These are phyloP conservation scores for Podarcis muralis DNA, from an alignment of 2,113 vertebrate genomes.

Conservation along the genomic window DNA sequence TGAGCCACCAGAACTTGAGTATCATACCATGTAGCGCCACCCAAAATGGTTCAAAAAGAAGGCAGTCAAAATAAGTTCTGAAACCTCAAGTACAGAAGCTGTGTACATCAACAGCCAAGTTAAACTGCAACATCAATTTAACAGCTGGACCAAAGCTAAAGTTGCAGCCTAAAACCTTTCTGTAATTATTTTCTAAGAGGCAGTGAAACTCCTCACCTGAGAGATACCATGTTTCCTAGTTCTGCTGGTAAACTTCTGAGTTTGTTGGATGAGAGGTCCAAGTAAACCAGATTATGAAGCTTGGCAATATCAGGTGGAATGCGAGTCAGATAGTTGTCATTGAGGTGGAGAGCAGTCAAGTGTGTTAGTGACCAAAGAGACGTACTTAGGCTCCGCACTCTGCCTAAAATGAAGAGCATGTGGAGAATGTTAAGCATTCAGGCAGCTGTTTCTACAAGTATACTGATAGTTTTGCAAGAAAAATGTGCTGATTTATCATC, in stretches of 20 bases:
- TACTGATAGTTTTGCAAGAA: neutral
- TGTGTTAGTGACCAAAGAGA: conserved; percentile 96
- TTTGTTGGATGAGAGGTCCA: conserved; percentile 99
- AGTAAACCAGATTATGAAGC: conserved; percentile 96
- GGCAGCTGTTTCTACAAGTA: neutral
- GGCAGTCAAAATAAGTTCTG: neutral
- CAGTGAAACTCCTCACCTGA: conserved; percentile 83
- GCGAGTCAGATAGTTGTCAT: conserved; percentile 97
- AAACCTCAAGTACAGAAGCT: neutral
- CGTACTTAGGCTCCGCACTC: conserved; percentile 93
- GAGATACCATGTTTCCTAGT: conserved; percentile 99
- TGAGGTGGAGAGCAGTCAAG: conserved; percentile 96
- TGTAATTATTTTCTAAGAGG: neutral
- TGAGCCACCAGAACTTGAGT: neutral
- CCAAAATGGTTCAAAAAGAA: neutral
- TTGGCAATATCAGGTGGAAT: conserved; percentile 98
- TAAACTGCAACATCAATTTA: neutral
- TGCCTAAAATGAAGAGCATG: conserved; percentile 79
- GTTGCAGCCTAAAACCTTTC: neutral
- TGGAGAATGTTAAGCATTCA: conserved; percentile 27
- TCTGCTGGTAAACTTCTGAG: conserved; percentile 99
- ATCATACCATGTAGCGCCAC: neutral
- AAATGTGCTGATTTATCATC: neutral
- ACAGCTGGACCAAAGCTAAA: neutral
- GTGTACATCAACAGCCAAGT: neutral